Evolutionary conservation across 1,140 invertebrate genomes (phyloP), one percentile per base, ranked within the genome.

Genomic region (Anastrepha obliqua): DNA sequence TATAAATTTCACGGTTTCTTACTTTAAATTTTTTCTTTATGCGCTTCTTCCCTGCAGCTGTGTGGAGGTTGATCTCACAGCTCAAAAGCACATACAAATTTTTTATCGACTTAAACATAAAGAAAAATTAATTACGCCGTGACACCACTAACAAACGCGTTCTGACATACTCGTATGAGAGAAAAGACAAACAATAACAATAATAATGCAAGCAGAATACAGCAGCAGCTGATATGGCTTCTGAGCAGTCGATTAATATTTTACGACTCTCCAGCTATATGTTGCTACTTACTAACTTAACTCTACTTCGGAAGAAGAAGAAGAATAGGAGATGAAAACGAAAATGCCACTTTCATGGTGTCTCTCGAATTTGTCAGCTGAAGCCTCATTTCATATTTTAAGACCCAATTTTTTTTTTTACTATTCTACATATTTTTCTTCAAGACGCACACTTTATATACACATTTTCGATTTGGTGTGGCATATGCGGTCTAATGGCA

Each of bases 51-150:
- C 29, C 29, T 29, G 29, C 29, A 29, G 29, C 29, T 29, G 29
- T 29, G 29, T 29, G 29, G 29, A 29, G 29, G 29, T 29, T 29
- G 29, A 29, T 29, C 29, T 29, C 29, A 29, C 29, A 29, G 0
- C 8, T 6, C 29, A 67, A 2, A 3, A 15, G 0, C 6, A 42
- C 29, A 29, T 29, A 29, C 29, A 29, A 29, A 29, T 29, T 55
- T 6, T 55, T 6, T 0, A 47, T 74, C 15, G 13, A 15, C 42
- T n/a, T 29, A 74, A 42, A 39, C 67, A 4, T 0, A 74, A 47
- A 74, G 67, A 74, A 74, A 74, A 74, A 74, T 74, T 74, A 74
- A 74, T 74, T 74, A 74, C 39, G 42, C 4, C 15, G 42, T 39
- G 67, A 74, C 42, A 74, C 67, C 13, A 47, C 67, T 5, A 74